Base-by-base conservation (phyloP, 2,888 invertebrate genomes). In the Aphrophora alni region DNA sequence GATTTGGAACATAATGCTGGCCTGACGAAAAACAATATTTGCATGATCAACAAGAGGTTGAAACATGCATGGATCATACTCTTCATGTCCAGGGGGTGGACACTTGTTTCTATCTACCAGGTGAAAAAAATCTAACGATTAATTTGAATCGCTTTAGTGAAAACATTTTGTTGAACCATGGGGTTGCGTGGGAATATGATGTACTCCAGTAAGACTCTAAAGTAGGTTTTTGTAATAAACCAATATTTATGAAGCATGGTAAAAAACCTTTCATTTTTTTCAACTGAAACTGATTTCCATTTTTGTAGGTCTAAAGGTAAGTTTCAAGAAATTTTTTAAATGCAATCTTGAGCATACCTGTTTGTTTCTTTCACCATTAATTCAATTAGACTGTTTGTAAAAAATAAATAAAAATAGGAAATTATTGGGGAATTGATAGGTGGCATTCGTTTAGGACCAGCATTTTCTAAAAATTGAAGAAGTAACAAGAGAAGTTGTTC, bases 201-300 rank as follows among this genome's bases (percentile, higher is more conserved):
- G 21, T 28, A 70, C 14, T 24, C 80, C 80, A 80, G 27, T 80
- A 80, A 4, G 70, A 70, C 17, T 17, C 24, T 12, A 69, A 71
- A 10, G 75, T 24, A 8, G 75, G 75, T 70, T 75, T 76, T 76
- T 71, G 26, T 12, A 25, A 44, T 17, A 75, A 26, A 38, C 80
- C 80, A 75, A 80, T 76, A 76, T 80, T 80, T 10, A 76, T 28
- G 1, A 80, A 69, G 24, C 68, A 21, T 14, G 80, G 33, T 44
- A 80, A 12, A 26, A 80, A 80, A 4, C 33, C 80, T 74, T 80
- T 80, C 26, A 80, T 33, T 76, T 80, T n/a, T 33, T 33, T 33
- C 33, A 33, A 33, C 33, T 5, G 33, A 33, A 3, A 33, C 33
- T 5, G 33, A 5, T 33, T 33, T 33, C 33, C 33, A 33, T 3